Evolutionary conservation across 2,888 invertebrate genomes (phyloP).

Genomic region (Lepidochitona cinerea): DNA sequence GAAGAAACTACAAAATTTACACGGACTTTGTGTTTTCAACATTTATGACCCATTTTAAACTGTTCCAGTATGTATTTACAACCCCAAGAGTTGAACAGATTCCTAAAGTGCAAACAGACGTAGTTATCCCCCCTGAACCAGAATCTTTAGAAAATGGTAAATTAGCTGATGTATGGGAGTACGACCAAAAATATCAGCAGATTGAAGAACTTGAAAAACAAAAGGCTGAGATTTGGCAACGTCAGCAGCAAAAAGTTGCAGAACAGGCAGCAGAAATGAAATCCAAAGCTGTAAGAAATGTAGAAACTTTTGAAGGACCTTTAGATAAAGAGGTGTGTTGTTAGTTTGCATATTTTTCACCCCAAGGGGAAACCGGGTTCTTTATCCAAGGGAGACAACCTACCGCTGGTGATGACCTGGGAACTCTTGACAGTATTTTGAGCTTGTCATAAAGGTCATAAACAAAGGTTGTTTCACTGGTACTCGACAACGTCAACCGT

Average conservation of each 20-base stretch:
- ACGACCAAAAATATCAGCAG: slow-evolving; percentile 49
- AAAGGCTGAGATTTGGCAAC: slow-evolving; percentile 27
- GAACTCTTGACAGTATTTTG: no score
- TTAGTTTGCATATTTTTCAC: no score
- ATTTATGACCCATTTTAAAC: slow-evolving; percentile 58
- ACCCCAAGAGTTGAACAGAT: slow-evolving; percentile 33
- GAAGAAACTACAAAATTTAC: slow-evolving; percentile 52
- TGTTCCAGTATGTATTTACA: slow-evolving; percentile 59
- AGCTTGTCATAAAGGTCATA: no score
- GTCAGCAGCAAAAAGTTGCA: slow-evolving; percentile 33
- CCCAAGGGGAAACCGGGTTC: no score
- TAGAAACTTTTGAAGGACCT: slow-evolving; percentile 26
- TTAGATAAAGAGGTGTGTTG: slow-evolving; percentile 48
- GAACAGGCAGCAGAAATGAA: slow-evolving; percentile 26
- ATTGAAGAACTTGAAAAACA: slow-evolving; percentile 46
- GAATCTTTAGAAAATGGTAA: slow-evolving; percentile 40
- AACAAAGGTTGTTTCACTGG: no score
- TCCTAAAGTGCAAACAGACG: slow-evolving; percentile 31
- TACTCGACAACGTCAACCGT: no score
- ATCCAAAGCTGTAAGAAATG: slow-evolving; percentile 22
- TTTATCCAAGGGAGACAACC: no score
- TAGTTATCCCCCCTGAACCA: slow-evolving; percentile 40
- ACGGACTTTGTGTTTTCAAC: slow-evolving; percentile 59
- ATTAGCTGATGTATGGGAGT: slow-evolving; percentile 52
- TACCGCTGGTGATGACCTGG: no score